A percentile compares a stretch with the other conserved stretches of the same genome.
Conservation (phyloP, 2,113 vertebrate species). For the Axis porcinus region DNA sequence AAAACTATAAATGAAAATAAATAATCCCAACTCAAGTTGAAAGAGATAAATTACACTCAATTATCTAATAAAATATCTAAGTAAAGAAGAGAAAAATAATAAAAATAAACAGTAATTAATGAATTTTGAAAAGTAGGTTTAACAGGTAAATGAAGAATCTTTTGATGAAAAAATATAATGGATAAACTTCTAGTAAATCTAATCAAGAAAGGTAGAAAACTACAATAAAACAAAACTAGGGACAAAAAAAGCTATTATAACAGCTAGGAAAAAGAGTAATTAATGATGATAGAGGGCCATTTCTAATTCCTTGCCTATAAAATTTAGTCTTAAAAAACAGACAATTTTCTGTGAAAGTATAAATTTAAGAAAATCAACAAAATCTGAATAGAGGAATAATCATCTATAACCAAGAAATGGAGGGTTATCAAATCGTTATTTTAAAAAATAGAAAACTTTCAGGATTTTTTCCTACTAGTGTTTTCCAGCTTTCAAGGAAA, state of each 20-base stretch:
- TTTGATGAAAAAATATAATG: not conserved
- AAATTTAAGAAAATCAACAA: not conserved
- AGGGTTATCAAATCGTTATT: not conserved
- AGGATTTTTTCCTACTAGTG: not conserved
- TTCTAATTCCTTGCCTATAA: not conserved
- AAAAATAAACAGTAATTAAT: not conserved
- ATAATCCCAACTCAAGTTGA: not conserved
- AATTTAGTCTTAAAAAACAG: not conserved
- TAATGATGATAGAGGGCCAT: not conserved
- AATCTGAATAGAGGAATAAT: not conserved
- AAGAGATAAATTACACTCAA: not conserved
- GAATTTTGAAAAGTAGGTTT: not conserved
- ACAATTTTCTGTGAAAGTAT: constrained; percentile 10
- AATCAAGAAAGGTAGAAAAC: not conserved
- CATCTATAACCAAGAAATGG: not conserved
- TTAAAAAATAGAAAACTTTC: not conserved
- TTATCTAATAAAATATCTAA: not conserved
- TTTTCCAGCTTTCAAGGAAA: not conserved
- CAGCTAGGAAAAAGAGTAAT: not conserved
- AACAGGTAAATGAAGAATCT: not conserved
- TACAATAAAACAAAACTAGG: not conserved
- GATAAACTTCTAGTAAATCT: not conserved
- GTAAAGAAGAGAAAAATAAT: not conserved
- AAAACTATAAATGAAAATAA: not conserved
- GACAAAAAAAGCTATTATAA: not conserved